phyloP scores from a whole-genome alignment of 2,113 vertebrate species.

The Siniperca chuatsi region DNA sequence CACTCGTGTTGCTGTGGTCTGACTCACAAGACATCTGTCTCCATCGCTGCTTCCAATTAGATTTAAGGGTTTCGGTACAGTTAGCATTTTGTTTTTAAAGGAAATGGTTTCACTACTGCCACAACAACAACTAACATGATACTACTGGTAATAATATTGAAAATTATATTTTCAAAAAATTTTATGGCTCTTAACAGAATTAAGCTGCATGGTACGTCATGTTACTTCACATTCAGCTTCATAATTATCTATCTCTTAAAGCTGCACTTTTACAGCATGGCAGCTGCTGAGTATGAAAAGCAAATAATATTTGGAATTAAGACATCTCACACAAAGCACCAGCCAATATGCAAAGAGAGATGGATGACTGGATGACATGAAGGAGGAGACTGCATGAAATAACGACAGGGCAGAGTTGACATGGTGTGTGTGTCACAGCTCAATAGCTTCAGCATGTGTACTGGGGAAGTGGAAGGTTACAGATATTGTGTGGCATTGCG shows the following conservation, averaged over 20 bases:
- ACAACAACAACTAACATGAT: constrained; percentile 9
- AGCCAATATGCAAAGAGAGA: constrained; percentile 63
- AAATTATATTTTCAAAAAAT: constrained; percentile 21
- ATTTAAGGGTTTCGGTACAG: constrained; percentile 38
- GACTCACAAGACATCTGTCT: constrained; percentile 72
- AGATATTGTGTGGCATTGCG: constrained; percentile 81
- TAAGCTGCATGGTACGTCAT: constrained; percentile 23
- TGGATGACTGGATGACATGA: constrained; percentile 65
- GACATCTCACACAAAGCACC: constrained; percentile 51
- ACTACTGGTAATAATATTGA: not conserved
- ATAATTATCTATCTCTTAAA: constrained; percentile 51
- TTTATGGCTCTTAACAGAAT: constrained; percentile 33
- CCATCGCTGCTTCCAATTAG: constrained; percentile 43
- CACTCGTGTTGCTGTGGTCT: constrained; percentile 56
- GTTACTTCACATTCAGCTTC: constrained; percentile 37
- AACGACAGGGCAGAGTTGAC: constrained; percentile 69
- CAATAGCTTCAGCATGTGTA: constrained; percentile 62
- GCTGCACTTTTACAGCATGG: constrained; percentile 34
- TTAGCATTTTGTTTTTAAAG: constrained; percentile 7
- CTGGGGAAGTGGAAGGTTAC: constrained; percentile 75
- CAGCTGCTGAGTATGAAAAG: constrained; percentile 41
- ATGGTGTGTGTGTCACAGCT: constrained; percentile 67
- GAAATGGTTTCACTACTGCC: constrained; percentile 35
- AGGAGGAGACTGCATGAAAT: constrained; percentile 68
- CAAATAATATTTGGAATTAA: constrained; percentile 48